Base-by-base conservation (phyloP, 2,113 vertebrate species). In the Alligator mississippiensis region DNA sequence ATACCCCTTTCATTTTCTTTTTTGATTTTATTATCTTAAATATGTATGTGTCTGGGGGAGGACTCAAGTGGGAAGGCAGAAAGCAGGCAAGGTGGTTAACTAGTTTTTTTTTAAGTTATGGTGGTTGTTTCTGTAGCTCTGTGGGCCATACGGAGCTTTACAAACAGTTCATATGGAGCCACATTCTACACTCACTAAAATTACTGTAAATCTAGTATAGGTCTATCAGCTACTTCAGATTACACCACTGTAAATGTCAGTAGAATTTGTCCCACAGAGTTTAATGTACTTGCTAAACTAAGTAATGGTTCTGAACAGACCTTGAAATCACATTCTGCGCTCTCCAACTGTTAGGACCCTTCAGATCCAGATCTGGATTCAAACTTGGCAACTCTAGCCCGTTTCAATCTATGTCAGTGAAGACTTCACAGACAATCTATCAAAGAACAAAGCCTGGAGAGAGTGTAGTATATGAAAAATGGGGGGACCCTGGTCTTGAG, bases 401-500 rank as follows among this genome's bases (percentile, higher is more conserved):
- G 30, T 55, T 28, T 30, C 70, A 47, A 11, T 24, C 24, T 22
- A 72, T 19, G 12, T 74, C 34, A 14, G 5, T 25, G 70, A 9
- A 47, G 47, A 47, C 47, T 47, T 47, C 47, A 47, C 47, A 47
- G 82, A 74, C 19, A 62, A 18, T 90, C 76, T 6, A 64, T 34
- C 12, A 3, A 61, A 90, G 34, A 85, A 91, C 66, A 88, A 93
- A 93, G 77, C 30, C 54, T 21, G 83, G 84, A 93, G 6, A 70
- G 10, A 80, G 61, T n/a, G 19, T 57, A 84, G 70, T 63, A 25
- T 82, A 84, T 84, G 82, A 79, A 83, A 25, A 92, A 91, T 64
- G 76, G 94, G 60, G 19, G 38, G 90, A 93, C 90, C 85, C 82
- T 90, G 93, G 93, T 96, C 87, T 89, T 89, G 59, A 70, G 93